Evolutionary conservation across 2,888 invertebrate genomes (phyloP).

Genomic region (Harpagoxenus sublaevis): DNA sequence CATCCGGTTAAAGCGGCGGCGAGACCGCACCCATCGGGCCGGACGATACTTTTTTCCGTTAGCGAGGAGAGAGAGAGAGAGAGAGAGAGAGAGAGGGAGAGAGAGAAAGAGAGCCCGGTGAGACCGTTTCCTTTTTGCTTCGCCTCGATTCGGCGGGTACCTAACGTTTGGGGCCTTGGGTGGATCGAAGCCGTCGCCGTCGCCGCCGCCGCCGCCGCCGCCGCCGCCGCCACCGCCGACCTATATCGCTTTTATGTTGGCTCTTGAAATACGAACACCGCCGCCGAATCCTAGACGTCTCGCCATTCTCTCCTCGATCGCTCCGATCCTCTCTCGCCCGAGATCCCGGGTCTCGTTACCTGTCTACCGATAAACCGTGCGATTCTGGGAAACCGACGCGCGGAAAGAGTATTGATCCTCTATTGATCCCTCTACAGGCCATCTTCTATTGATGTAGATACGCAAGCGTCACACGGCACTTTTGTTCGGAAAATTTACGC

Average conservation of each 20-base stretch:
- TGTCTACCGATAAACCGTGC: slow-evolving; percentile 42
- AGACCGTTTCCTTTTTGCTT: slow-evolving; percentile 52
- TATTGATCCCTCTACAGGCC: neutral
- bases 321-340: slow-evolving; percentile 1
- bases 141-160: slow-evolving; percentile 26
- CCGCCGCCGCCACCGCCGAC: slow-evolving; percentile 31
- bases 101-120: neutral
- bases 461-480: neutral
- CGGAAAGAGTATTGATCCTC: slow-evolving; percentile 21
- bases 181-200: slow-evolving; percentile 48
- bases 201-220: slow-evolving; percentile 6
- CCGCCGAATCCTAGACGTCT: slow-evolving; percentile 33
- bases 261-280: slow-evolving; percentile 47
- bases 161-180: slow-evolving; percentile 73
- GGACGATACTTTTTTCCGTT: slow-evolving; percentile 68
- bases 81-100: neutral
- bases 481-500: neutral
- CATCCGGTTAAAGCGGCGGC: slow-evolving; percentile 82
- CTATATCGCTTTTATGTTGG: slow-evolving; percentile 55
- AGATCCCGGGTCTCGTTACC: slow-evolving; percentile 35
- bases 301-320: slow-evolving; percentile 43
- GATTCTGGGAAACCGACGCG: slow-evolving; percentile 46
- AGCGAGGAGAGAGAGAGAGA: neutral
- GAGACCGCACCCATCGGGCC: slow-evolving; percentile 76
- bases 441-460: neutral